Evolutionary conservation across 2,888 invertebrate genomes (phyloP).

Genomic region (Meiosimyza decipiens): DNA sequence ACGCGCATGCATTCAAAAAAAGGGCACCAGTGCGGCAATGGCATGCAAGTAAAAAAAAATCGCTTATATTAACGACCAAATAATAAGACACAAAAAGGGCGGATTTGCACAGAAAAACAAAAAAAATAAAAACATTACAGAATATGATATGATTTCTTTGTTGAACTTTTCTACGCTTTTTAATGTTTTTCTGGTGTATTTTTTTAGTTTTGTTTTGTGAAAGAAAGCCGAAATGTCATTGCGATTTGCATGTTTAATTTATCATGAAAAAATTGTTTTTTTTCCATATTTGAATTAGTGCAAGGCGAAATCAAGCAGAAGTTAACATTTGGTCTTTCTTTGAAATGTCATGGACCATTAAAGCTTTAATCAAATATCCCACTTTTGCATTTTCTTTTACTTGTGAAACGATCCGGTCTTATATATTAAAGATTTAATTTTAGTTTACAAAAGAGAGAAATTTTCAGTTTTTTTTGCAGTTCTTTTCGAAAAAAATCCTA

Average conservation of each 20-base stretch:
- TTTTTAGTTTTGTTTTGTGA: not conserved
- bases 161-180: slow-evolving; percentile 20
- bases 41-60: slow-evolving; percentile 19
- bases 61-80: slow-evolving; percentile 38
- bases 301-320: too few relatives aligned
- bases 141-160: slow-evolving; percentile 24
- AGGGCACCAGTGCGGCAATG: slow-evolving; percentile 10
- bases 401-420: too few relatives aligned
- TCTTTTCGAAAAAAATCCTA: too few relatives aligned
- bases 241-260: slow-evolving; percentile 33
- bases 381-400: too few relatives aligned
- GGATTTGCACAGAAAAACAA: slow-evolving; percentile 19
- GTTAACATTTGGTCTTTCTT: too few relatives aligned
- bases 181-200: slow-evolving; percentile 15
- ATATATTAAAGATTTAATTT: too few relatives aligned
- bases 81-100: slow-evolving; percentile 40
- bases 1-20: slow-evolving; percentile 1
- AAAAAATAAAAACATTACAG: not conserved
- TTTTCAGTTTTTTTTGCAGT: too few relatives aligned
- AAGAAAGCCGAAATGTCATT: slow-evolving; percentile 26
- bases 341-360: too few relatives aligned
- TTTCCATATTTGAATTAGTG: not conserved
- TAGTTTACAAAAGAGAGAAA: too few relatives aligned
- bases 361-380: too few relatives aligned
- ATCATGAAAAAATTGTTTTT: slow-evolving; percentile 26